phyloP scores from a whole-genome alignment of 2,113 vertebrate species.

The Atractosteus spatula region DNA sequence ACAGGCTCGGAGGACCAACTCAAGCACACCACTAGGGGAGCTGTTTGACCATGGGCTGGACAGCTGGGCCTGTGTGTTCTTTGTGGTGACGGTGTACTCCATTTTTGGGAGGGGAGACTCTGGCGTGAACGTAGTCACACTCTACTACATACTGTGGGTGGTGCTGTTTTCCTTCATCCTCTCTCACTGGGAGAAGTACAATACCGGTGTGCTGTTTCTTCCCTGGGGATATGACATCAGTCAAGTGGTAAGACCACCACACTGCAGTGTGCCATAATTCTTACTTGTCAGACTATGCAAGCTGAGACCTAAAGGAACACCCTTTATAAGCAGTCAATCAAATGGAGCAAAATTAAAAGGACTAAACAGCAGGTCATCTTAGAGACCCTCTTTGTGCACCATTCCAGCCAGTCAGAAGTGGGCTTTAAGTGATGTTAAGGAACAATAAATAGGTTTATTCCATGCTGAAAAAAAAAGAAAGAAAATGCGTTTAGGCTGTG shows the following conservation, averaged over 20 bases:
- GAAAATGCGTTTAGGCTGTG: no score
- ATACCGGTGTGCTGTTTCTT: slow-evolving; percentile 94
- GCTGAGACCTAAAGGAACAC: no score
- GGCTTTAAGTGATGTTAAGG: no score
- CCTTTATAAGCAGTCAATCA: no score
- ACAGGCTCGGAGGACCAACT: slow-evolving; percentile 92
- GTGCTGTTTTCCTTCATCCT: slow-evolving; percentile 97
- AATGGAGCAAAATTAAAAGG: no score
- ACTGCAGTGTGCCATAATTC: no score
- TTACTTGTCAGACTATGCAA: no score
- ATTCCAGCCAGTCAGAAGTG: no score
- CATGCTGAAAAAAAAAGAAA: no score
- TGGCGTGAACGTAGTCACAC: slow-evolving; percentile 82
- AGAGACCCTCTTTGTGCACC: no score
- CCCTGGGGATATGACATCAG: slow-evolving; percentile 98
- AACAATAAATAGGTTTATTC: no score
- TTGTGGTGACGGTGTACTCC: slow-evolving; percentile 95
- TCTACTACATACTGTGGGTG: slow-evolving; percentile 92
- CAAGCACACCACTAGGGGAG: slow-evolving; percentile 92
- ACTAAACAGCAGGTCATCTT: no score
- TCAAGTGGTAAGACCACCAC: slow-evolving; percentile 83
- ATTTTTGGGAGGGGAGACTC: slow-evolving; percentile 87
- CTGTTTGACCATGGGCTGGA: slow-evolving; percentile 97
- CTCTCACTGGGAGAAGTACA: slow-evolving; percentile 99
- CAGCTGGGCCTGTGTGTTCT: slow-evolving; percentile 96